Evolutionary conservation across 1,140 invertebrate species (phyloP).

Genomic region (Macrobrachium rosenbergii): DNA sequence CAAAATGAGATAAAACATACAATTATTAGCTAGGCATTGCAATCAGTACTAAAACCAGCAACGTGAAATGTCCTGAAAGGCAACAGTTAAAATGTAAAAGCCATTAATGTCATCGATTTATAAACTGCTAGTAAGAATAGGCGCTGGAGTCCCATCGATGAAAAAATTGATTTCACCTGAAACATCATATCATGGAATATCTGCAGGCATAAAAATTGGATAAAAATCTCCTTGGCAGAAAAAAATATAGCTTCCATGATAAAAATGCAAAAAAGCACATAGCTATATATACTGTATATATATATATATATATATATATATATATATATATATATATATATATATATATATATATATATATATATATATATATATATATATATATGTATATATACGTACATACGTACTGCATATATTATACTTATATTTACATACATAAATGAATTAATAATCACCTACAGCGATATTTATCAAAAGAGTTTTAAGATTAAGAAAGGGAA

Average conservation of each 20-base stretch:
- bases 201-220: no score
- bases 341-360: not conserved
- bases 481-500: not conserved
- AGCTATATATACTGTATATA: not conserved
- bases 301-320: not conserved
- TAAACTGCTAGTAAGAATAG: no score
- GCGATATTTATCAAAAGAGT: not conserved
- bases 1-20: no score
- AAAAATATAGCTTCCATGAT: not conserved
- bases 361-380: constrained; percentile 16
- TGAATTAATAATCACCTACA: not conserved
- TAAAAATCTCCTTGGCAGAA: no score
- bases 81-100: no score
- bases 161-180: no score
- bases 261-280: constrained; percentile 9
- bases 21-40: no score
- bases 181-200: no score
- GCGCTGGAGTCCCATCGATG: no score
- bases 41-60: no score
- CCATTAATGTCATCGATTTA: not conserved
- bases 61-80: no score
- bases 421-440: constrained; percentile 24
- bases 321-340: constrained; percentile 18
- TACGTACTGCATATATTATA: constrained; percentile 14
- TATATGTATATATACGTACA: constrained; percentile 31